These are phyloP conservation scores for Odontothrips loti DNA, from an alignment of 2,888 invertebrate species.

Conservation along the genomic window DNA sequence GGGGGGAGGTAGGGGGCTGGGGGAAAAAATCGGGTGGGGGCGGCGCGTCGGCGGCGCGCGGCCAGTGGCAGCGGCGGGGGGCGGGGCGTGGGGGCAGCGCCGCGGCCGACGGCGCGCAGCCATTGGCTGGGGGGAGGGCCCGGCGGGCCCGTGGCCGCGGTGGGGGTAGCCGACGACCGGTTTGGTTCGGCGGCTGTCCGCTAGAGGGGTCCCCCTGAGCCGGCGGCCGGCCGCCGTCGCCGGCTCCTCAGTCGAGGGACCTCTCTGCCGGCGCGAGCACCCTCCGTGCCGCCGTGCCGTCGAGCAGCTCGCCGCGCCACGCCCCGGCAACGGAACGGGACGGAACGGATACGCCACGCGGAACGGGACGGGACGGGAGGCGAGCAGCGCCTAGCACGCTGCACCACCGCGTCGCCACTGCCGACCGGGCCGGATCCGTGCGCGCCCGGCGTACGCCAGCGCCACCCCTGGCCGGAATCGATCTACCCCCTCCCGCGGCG, in stretches of 20 bases:
- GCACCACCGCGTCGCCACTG: neutral
- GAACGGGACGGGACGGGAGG: neutral
- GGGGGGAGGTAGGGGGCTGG: neutral
- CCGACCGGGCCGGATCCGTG: neutral
- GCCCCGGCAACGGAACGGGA: neutral
- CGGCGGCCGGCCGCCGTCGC: neutral
- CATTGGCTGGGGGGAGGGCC: conserved; percentile 50
- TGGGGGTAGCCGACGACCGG: conserved; percentile 43
- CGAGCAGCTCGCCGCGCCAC: conserved; percentile 1
- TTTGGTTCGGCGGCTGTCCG: conserved; percentile 34
- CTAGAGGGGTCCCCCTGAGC: conserved; percentile 36
- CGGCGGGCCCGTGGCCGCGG: conserved; percentile 42
- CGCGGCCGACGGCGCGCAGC: conserved; percentile 44
- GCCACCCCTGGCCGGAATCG: conserved; percentile 44
- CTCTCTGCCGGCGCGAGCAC: conserved; percentile 23
- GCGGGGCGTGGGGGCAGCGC: conserved; percentile 17
- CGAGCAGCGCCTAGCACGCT: neutral
- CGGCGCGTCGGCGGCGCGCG: conserved; percentile 3
- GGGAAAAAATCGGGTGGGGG: neutral
- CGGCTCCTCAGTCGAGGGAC: conserved; percentile 11
- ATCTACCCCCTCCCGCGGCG: conserved; percentile 44
- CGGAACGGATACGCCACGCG: conserved; percentile 43
- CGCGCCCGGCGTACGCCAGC: conserved; percentile 36
- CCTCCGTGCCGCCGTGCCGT: conserved; percentile 10
- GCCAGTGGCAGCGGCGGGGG: neutral